Percentiles rank a stretch among this genome's conserved stretches.
Conservation (phyloP, 2,888 invertebrate genomes). For the Catotricha subobsoleta region DNA sequence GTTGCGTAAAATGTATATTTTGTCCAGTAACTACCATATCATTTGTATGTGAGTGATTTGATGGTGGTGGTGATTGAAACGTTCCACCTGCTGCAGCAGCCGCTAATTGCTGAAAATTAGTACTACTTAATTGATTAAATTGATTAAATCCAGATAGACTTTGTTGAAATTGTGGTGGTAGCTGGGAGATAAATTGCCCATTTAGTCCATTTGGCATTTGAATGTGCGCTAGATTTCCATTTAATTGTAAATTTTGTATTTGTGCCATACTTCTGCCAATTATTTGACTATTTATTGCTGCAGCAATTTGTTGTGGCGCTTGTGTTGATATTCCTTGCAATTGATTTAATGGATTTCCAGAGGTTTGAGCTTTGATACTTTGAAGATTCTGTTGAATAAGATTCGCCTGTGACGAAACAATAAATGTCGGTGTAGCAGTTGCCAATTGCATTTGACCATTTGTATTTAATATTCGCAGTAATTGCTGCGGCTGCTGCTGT, state of each 20-base stretch:
- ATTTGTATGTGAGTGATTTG: conserved; percentile 17
- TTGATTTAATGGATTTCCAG: conserved; percentile 20
- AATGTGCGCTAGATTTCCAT: conserved; percentile 27
- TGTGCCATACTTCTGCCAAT: conserved; percentile 27
- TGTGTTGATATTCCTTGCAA: conserved; percentile 24
- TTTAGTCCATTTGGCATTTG: conserved; percentile 30
- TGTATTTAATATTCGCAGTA: conserved; percentile 41
- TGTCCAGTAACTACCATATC: conserved; percentile 15
- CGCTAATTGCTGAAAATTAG: conserved; percentile 24
- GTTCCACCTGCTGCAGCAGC: conserved; percentile 17
- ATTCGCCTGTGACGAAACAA: conserved; percentile 31
- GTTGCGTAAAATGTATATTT: conserved; percentile 8
- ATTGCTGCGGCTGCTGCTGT: conserved; percentile 31
- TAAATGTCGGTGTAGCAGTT: conserved; percentile 32
- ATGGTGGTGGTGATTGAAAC: conserved; percentile 25
- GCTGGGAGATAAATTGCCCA: conserved; percentile 23
- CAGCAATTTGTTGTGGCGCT: conserved; percentile 24
- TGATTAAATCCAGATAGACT: conserved; percentile 21
- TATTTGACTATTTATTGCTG: conserved; percentile 26
- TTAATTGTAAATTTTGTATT: conserved; percentile 28
- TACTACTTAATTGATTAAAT: conserved; percentile 25
- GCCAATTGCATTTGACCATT: conserved; percentile 41
- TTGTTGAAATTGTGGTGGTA: conserved; percentile 28
- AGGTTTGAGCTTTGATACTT: conserved; percentile 23
- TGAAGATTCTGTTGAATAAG: conserved; percentile 30